Evolutionary conservation across 2,113 vertebrate species (phyloP).

Genomic region (Chloropsis cyanopogon): DNA sequence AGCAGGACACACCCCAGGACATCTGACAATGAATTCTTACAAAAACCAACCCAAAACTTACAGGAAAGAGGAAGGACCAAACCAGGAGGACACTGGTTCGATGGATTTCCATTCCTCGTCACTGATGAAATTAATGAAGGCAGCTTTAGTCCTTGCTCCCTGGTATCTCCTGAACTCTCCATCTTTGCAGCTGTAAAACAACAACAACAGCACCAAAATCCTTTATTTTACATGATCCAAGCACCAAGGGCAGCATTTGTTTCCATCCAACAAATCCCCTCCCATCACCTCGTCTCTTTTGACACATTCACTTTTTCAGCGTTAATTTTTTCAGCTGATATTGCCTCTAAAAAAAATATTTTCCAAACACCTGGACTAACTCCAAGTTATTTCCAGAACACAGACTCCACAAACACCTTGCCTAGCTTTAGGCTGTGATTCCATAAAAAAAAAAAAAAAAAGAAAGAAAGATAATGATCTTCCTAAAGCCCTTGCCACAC

Average conservation of each 20-base stretch:
- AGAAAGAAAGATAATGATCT: neutral
- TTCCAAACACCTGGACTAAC: neutral
- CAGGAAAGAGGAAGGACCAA: conserved; percentile 90
- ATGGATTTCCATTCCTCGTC: conserved; percentile 90
- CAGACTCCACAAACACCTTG: accelerated
- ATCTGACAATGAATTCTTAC: accelerated
- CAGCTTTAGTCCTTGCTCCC: conserved; percentile 87
- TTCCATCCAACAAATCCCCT: neutral
- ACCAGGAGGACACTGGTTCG: conserved; percentile 91
- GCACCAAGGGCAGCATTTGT: neutral
- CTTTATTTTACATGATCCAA: neutral
- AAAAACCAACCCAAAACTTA: conserved; percentile 70
- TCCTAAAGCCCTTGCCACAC: neutral
- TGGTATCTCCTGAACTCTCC: conserved; percentile 94
- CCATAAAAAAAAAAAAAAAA: neutral
- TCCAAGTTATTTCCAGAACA: neutral
- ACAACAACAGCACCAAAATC: neutral
- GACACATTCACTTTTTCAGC: neutral
- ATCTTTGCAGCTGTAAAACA: conserved; percentile 83
- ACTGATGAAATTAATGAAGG: conserved; percentile 90
- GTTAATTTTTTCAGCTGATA: neutral
- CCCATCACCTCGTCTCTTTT: no score
- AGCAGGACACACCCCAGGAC: neutral
- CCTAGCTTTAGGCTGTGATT: neutral
- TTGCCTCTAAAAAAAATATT: neutral